Evolutionary conservation across 2,113 vertebrate genomes (phyloP).

Genomic region (Centropristis striata): DNA sequence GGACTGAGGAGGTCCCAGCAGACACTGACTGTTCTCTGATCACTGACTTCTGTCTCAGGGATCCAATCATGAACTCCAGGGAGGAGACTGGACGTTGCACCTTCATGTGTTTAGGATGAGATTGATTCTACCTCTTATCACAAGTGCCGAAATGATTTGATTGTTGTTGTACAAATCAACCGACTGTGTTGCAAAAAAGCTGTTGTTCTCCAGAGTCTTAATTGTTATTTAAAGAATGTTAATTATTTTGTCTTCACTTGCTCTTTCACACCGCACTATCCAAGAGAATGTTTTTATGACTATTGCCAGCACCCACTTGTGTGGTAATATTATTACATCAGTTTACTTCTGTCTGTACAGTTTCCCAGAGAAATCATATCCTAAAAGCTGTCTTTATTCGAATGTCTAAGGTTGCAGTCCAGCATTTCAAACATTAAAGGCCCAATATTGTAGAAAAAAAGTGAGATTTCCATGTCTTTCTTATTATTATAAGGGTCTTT

Average conservation of each 20-base stretch:
- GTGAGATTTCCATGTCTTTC: no score
- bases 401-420: neutral
- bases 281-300: neutral
- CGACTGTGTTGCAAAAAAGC: no score
- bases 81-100: neutral
- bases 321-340: neutral
- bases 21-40: neutral
- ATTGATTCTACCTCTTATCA: constrained; percentile 17
- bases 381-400: neutral
- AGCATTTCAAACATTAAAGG: constrained; percentile 13
- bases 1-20: constrained; percentile 4
- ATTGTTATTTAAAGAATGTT: neutral
- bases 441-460: no score
- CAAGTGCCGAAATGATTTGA: constrained; percentile 1
- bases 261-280: neutral
- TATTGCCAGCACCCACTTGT: neutral
- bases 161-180: neutral
- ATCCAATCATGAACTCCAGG: neutral
- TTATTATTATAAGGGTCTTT: no score
- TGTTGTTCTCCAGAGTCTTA: neutral
- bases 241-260: neutral
- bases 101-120: neutral
- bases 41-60: neutral
- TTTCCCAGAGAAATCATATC: neutral
- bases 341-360: neutral